These are phyloP conservation scores for Lathamus discolor DNA, from an alignment of 2,113 vertebrate genomes.

Conservation along the genomic window DNA sequence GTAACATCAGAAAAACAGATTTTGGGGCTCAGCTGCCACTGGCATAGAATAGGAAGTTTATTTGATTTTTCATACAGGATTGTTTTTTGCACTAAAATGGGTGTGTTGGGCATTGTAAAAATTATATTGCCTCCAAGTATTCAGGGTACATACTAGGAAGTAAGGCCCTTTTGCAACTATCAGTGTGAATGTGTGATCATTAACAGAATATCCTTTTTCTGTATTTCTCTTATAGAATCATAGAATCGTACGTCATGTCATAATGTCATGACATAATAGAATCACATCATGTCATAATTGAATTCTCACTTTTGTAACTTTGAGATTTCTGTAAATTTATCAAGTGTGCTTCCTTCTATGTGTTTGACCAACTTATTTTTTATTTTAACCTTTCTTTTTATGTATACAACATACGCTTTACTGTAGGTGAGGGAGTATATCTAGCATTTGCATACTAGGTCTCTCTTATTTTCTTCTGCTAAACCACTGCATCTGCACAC, in stretches of 20 bases:
- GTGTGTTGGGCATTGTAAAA: not conserved
- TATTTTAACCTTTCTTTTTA: not conserved
- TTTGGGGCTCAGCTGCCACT: not conserved
- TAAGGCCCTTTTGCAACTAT: not conserved
- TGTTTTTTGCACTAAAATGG: not conserved
- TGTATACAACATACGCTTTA: not conserved
- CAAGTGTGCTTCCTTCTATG: accelerated
- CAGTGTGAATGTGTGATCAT: not conserved
- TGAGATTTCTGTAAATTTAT: not conserved
- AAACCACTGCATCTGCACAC: not conserved
- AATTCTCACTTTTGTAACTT: not conserved
- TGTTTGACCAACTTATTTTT: not conserved
- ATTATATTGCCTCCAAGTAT: not conserved
- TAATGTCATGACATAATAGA: too few relatives aligned
- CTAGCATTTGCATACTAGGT: not conserved
- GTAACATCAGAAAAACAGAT: not conserved
- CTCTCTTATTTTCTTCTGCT: not conserved
- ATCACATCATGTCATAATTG: not conserved
- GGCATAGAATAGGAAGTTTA: not conserved
- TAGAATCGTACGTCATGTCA: too few relatives aligned
- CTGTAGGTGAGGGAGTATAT: not conserved
- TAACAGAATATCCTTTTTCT: not conserved
- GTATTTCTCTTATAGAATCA: not conserved
- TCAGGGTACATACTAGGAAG: not conserved
- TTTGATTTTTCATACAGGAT: not conserved